Conservation (phyloP, 1,140 invertebrate genomes). For the Stegodyphus mimosarum region DNA sequence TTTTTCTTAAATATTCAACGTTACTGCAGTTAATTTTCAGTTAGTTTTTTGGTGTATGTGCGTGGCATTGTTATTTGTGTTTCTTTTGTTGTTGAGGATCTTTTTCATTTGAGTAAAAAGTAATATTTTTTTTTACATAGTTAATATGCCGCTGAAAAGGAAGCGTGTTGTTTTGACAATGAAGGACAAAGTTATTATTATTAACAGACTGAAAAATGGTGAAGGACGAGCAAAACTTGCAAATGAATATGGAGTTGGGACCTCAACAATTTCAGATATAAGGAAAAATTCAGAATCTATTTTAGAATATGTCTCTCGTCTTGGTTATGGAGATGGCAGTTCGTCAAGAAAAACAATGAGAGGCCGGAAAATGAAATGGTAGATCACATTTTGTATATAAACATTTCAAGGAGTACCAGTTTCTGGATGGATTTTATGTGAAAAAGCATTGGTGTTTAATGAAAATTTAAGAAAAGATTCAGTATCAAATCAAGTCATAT, state of each 20-base stretch:
- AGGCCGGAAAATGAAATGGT: constrained; percentile 16
- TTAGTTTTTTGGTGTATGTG: no score
- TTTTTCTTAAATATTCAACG: no score
- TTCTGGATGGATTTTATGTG: constrained; percentile 26
- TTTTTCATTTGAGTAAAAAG: no score
- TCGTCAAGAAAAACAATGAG: constrained; percentile 39
- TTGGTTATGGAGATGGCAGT: constrained; percentile 4
- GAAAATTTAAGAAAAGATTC: background rate
- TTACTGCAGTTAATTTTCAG: no score
- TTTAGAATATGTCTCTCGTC: constrained; percentile 13
- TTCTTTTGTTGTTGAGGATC: no score
- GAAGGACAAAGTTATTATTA: constrained; percentile 22
- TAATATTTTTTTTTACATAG: no score
- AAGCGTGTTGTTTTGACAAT: constrained; percentile 29
- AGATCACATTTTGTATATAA: constrained; percentile 38
- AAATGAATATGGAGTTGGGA: constrained; percentile 23
- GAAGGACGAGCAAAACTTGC: constrained; percentile 5
- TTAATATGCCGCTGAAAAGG: constrained; percentile 4
- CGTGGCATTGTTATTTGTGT: no score
- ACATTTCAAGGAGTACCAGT: constrained; percentile 9
- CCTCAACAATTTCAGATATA: constrained; percentile 21
- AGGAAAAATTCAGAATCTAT: constrained; percentile 19
- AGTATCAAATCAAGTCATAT: constrained; percentile 31
- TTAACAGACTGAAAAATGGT: constrained; percentile 31
- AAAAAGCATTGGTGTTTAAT: constrained; percentile 47